These are phyloP conservation scores for Ceratosolen solmsi DNA, from an alignment of 1,140 invertebrate species.

Conservation along the genomic window DNA sequence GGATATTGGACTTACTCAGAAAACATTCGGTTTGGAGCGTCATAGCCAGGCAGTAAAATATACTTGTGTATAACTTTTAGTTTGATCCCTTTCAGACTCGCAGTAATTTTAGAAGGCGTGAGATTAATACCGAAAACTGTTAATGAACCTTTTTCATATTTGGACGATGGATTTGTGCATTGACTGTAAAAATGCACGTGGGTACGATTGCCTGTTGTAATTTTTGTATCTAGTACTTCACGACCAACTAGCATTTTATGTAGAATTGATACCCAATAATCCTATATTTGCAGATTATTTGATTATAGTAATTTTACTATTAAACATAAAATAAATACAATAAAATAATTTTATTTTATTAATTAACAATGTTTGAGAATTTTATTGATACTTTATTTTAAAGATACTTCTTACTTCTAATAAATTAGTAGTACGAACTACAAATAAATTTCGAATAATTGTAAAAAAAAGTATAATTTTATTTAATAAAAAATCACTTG, in stretches of 20 bases:
- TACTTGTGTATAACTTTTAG: constrained; percentile 65
- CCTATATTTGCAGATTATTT: constrained; percentile 60
- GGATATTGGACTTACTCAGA: constrained; percentile 66
- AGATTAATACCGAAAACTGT: constrained; percentile 71
- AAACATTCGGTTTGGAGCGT: constrained; percentile 62
- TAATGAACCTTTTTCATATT: constrained; percentile 65
- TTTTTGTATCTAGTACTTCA: constrained; percentile 68
- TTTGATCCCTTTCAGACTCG: constrained; percentile 59
- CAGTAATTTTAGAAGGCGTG: constrained; percentile 55
- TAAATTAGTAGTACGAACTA: too few relatives aligned
- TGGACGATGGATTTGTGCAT: constrained; percentile 67
- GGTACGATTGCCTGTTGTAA: constrained; percentile 59
- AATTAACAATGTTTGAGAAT: too few relatives aligned
- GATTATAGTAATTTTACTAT: too few relatives aligned
- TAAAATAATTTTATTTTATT: too few relatives aligned
- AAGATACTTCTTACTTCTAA: too few relatives aligned
- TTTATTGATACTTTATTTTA: too few relatives aligned
- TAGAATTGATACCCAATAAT: constrained; percentile 73
- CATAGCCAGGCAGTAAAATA: constrained; percentile 63
- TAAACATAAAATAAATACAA: too few relatives aligned
- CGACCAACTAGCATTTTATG: constrained; percentile 72
- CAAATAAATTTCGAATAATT: too few relatives aligned
- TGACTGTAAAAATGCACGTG: constrained; percentile 70
- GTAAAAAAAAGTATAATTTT: too few relatives aligned
- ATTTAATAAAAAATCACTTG: too few relatives aligned